These are phyloP conservation scores for Gryllus bimaculatus DNA, from an alignment of 1,140 invertebrate species.

Conservation along the genomic window DNA sequence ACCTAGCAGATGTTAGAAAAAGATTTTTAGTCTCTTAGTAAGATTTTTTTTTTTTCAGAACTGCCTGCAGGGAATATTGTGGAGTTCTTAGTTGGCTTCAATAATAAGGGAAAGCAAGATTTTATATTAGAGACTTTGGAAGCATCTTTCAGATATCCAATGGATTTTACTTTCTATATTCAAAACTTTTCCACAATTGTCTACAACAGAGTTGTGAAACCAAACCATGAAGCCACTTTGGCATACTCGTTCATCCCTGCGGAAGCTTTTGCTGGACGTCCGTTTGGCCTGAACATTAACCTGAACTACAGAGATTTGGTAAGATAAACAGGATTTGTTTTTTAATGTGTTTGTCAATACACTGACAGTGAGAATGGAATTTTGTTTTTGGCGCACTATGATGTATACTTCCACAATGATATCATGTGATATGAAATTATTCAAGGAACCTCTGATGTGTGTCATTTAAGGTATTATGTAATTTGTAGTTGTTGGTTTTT, in stretches of 20 bases:
- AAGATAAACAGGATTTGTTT: not conserved
- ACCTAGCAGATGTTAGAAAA: not conserved
- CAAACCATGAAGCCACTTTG: conserved; percentile 87
- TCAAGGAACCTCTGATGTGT: too few species aligned
- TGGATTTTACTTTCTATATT: conserved; percentile 97
- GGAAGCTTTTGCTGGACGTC: conserved; percentile 88
- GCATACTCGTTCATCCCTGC: conserved; percentile 91
- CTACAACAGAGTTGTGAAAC: conserved; percentile 83
- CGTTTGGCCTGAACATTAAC: conserved; percentile 91
- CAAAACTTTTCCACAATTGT: conserved; percentile 92
- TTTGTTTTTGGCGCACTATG: too few species aligned
- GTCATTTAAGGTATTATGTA: too few species aligned
- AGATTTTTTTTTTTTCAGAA: conserved; percentile 45
- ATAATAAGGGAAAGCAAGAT: conserved; percentile 84
- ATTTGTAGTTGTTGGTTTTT: too few species aligned
- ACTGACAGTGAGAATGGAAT: too few species aligned
- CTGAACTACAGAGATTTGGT: conserved; percentile 84
- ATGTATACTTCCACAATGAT: too few species aligned
- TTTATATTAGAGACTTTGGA: conserved; percentile 89
- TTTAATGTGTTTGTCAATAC: not conserved
- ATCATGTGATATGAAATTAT: too few species aligned
- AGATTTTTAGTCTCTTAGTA: not conserved
- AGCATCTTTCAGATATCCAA: conserved; percentile 95
- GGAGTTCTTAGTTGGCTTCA: conserved; percentile 92
- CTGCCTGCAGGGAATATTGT: conserved; percentile 85